phyloP scores from a whole-genome alignment of 2,113 vertebrate genomes.

The Carollia perspicillata region DNA sequence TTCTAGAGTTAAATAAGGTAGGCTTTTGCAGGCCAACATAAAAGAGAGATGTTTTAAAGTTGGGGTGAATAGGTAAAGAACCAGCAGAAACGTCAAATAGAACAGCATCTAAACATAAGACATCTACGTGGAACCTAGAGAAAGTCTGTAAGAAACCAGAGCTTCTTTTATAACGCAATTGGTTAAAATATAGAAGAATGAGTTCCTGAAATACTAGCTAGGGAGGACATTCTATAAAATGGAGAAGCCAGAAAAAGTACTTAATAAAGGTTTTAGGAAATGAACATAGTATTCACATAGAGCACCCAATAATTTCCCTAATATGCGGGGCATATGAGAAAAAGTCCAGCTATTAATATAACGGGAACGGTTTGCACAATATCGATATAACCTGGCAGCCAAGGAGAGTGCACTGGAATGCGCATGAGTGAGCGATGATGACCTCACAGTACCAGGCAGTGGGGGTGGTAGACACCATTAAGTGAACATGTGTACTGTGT shows the following conservation, averaged over 20 bases:
- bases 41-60: neutral
- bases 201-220: neutral
- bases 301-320: neutral
- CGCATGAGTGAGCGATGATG: no score
- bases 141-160: neutral
- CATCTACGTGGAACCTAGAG: neutral
- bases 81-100: neutral
- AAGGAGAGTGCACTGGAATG: no score
- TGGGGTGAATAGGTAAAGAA: neutral
- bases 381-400: no score
- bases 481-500: no score
- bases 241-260: neutral
- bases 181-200: neutral
- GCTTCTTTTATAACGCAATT: neutral
- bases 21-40: neutral
- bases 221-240: neutral
- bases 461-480: no score
- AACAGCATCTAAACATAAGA: neutral
- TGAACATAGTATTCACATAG: neutral
- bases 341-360: no score
- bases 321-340: neutral
- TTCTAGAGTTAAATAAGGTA: conserved; percentile 3
- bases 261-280: conserved; percentile 6
- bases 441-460: no score
- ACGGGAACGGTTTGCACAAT: no score